phyloP scores from a whole-genome alignment of 2,113 vertebrate species.

The Gallinago undulata region DNA sequence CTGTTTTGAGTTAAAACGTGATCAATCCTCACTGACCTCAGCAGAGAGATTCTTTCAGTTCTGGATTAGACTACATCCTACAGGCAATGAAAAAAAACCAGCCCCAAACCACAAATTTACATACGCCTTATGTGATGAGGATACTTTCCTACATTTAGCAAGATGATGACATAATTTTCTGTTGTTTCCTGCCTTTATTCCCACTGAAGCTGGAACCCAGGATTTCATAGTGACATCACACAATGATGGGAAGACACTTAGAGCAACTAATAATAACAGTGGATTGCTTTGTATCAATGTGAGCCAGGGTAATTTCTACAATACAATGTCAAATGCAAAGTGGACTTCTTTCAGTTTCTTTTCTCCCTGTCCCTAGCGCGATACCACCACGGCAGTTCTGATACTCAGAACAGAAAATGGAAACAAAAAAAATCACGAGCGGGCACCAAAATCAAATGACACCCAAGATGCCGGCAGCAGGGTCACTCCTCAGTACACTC shows the following conservation, averaged over 20 bases:
- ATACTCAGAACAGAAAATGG: not conserved
- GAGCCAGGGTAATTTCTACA: not conserved
- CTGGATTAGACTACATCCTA: not conserved
- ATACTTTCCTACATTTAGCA: not conserved
- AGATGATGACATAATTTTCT: not conserved
- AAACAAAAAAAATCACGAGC: not conserved
- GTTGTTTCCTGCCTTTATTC: not conserved
- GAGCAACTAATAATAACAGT: not conserved
- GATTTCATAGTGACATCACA: not conserved
- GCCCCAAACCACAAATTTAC: not conserved
- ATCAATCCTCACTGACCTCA: not conserved
- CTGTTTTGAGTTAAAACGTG: not conserved
- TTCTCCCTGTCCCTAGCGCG: not conserved
- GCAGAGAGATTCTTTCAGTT: not conserved
- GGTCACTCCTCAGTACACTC: not conserved
- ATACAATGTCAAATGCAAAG: not conserved
- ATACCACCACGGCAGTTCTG: not conserved
- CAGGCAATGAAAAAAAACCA: not conserved
- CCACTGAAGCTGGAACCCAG: not conserved
- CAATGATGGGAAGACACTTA: not conserved
- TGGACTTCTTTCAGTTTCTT: constrained; percentile 7
- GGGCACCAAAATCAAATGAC: not conserved
- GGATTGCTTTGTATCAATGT: not conserved
- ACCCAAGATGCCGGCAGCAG: not conserved
- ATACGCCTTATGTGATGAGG: not conserved